Evolutionary conservation across 2,888 invertebrate genomes (phyloP), one percentile per base, ranked within the genome.

Genomic region (Orchesella flavescens): DNA sequence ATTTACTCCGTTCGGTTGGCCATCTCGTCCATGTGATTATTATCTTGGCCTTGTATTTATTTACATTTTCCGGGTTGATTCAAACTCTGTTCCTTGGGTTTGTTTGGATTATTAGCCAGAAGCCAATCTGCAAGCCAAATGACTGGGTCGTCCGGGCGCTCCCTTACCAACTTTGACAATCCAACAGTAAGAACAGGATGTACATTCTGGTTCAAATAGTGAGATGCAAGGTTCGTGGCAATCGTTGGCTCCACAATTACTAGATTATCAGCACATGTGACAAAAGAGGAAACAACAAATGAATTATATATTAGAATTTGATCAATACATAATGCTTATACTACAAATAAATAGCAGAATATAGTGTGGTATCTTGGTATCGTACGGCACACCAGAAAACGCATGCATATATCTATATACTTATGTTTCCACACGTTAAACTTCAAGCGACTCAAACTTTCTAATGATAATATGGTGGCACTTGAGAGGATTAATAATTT

Each of bases 61-160:
- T 78, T 78, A 46, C 78, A 78, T 53, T 71, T 78, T n/a, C 71
- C 71, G 5, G 78, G 61, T 24, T 59, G 69, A 13, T 23, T 61
- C 21, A 69, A 17, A 4, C 71, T 63, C 49, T 69, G 61, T 21
- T 78, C 78, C 53, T 78, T 78, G 19, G 78, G 78, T 89, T 93
- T 93, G 89, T 94, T 94, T 3, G 95, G 95, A 91, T 96, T 95
- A 90, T 95, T 93, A 59, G 92, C 90, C 7, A 94, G 90, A 57
- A 96, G 90, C 93, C 94, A 94, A 86, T 95, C 94, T 0, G 95
- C 95, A 59, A 96, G 90, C 94, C 94, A 95, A 43, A 85, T 63
- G 3, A 83, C 83, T 63, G 81, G 80, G 65, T 88, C 88, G 3
- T 86, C 85, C 0, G 88, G 87, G 44, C 82, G 57, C 72, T 88